Conservation (phyloP, 2,888 invertebrate genomes). For the Trypoxylon attenuatum region DNA sequence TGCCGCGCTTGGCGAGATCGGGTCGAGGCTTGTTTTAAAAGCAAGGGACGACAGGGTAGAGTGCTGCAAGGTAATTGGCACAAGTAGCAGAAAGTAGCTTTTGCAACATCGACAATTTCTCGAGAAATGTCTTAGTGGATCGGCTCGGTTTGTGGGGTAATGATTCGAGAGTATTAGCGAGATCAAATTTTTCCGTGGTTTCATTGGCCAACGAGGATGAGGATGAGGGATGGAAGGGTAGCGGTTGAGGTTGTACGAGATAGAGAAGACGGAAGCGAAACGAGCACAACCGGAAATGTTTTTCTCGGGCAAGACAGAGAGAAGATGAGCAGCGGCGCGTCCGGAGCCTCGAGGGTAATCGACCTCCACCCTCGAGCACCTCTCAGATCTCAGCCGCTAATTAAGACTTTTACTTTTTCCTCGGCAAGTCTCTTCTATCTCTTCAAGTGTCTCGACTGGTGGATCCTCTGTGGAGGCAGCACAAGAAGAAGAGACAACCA, state of each 20-base stretch:
- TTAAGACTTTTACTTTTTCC: conserved; percentile 63
- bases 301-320: conserved; percentile 8
- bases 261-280: no score
- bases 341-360: conserved; percentile 52
- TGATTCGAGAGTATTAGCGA: conserved; percentile 35
- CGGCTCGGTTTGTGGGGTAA: conserved; percentile 26
- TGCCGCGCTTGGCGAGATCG: no score
- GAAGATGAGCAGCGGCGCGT: conserved; percentile 22
- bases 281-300: neutral
- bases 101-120: neutral
- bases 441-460: conserved; percentile 39
- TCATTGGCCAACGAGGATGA: conserved; percentile 12
- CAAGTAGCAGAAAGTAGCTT: neutral
- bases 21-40: no score
- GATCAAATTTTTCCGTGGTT: conserved; percentile 47
- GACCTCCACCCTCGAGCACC: conserved; percentile 52
- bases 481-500: conserved; percentile 8
- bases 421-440: conserved; percentile 55
- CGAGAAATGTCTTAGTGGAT: conserved; percentile 3
- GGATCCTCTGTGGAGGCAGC: conserved; percentile 6
- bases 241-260: no score
- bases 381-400: conserved; percentile 57
- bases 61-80: no score
- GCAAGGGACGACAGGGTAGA: no score
- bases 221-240: neutral